Conservation (phyloP, 2,113 vertebrate genomes). For the Crypturellus undulatus region DNA sequence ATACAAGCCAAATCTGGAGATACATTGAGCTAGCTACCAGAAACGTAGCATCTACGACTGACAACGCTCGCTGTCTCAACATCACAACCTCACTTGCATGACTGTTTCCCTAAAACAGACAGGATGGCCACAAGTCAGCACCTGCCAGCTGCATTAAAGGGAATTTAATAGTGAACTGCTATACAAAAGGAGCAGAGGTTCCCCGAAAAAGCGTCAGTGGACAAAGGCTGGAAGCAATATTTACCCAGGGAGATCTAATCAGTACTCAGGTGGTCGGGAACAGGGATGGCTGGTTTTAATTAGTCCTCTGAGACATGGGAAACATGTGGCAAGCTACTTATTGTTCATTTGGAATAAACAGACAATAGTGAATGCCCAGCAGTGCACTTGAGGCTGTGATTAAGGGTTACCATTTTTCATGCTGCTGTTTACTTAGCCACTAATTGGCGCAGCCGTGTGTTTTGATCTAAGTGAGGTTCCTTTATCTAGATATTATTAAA, state of each 20-base stretch:
- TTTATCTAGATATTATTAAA: not conserved
- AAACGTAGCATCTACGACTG: accelerated
- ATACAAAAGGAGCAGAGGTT: not conserved
- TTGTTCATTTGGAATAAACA: conserved; percentile 38
- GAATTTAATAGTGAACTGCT: not conserved
- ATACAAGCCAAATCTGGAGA: not conserved
- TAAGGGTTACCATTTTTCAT: conserved; percentile 31
- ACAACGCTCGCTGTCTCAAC: not conserved
- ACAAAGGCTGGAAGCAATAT: not conserved
- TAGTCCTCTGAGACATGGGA: conserved; percentile 44
- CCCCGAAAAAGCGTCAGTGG: not conserved
- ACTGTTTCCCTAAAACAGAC: not conserved
- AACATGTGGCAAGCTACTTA: conserved; percentile 39
- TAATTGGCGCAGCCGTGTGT: not conserved
- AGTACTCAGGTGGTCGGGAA: conserved; percentile 9
- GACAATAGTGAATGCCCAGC: not conserved
- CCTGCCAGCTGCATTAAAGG: not conserved
- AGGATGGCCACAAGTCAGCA: not conserved
- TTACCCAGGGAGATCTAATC: conserved; percentile 25
- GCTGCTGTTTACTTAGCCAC: not conserved
- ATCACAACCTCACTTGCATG: not conserved
- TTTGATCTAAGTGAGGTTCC: not conserved
- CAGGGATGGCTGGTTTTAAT: conserved; percentile 41
- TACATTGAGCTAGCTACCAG: not conserved
- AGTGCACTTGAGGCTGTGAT: conserved; percentile 21